A percentile compares a stretch with the other conserved stretches of the same genome.
Conservation (phyloP, 2,888 invertebrate genomes). For the Halictus quadricinctus region DNA sequence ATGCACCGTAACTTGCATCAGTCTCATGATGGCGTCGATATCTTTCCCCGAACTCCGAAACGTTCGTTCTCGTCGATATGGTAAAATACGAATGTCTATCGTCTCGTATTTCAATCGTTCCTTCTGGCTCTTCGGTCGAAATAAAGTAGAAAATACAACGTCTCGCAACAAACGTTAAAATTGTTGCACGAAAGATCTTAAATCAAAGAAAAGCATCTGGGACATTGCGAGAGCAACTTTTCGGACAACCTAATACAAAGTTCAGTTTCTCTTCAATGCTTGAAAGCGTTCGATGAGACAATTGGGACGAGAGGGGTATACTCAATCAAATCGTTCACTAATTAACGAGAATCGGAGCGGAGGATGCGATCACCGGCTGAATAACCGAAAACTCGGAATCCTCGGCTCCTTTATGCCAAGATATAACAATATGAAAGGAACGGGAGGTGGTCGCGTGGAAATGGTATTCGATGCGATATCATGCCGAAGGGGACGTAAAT, state of each 20-base stretch:
- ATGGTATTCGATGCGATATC: constrained; percentile 73
- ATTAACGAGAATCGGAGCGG: constrained; percentile 22
- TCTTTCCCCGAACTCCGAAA: neutral
- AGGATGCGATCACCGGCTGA: constrained; percentile 9
- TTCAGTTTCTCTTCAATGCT: neutral
- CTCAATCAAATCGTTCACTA: neutral
- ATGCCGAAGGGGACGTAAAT: constrained; percentile 73
- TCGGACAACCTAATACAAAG: neutral
- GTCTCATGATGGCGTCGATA: neutral
- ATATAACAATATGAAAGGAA: constrained; percentile 62
- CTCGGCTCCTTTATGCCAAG: constrained; percentile 33
- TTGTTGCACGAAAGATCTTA: neutral
- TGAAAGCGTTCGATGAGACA: neutral
- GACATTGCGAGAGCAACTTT: too few species aligned
- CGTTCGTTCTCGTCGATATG: neutral
- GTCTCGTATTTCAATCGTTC: neutral
- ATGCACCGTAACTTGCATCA: constrained; percentile 18
- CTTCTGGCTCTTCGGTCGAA: neutral
- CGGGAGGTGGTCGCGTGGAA: constrained; percentile 45
- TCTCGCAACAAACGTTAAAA: neutral
- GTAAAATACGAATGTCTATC: neutral
- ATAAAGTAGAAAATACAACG: neutral
- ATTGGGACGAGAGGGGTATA: neutral
- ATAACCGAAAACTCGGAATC: constrained; percentile 23
- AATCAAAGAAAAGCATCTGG: too few species aligned